Conservation (phyloP, 2,888 invertebrate genomes). For the Lobophora halterata region DNA sequence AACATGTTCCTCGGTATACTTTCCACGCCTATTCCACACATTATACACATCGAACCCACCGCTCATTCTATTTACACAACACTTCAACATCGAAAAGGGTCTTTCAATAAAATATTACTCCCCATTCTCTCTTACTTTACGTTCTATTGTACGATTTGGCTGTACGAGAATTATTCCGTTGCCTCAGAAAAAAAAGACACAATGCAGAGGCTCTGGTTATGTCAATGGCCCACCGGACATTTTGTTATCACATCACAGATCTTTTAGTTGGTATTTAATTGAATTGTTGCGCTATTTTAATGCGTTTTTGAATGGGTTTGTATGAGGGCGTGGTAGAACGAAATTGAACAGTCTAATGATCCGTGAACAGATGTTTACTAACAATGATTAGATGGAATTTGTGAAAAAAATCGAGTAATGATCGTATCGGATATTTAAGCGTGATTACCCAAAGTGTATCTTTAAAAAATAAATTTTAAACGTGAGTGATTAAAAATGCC, state of each 20-base stretch:
- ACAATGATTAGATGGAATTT: conserved; percentile 26
- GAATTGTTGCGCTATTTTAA: conserved; percentile 54
- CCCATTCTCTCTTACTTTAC: conserved; percentile 69
- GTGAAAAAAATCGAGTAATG: conserved; percentile 4
- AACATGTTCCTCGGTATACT: too few relatives aligned
- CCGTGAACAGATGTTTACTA: conserved; percentile 56
- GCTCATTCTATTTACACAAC: conserved; percentile 76
- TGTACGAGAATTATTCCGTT: conserved; percentile 51
- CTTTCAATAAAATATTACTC: conserved; percentile 79
- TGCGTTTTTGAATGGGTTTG: conserved; percentile 32
- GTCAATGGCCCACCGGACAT: conserved; percentile 62
- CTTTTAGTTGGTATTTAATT: conserved; percentile 54
- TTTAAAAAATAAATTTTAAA: too few relatives aligned
- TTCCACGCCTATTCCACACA: too few relatives aligned
- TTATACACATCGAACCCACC: conserved; percentile 58
- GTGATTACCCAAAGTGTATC: too few relatives aligned
- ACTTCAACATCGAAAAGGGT: conserved; percentile 73
- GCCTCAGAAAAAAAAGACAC: conserved; percentile 40
- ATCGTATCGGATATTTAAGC: neutral
- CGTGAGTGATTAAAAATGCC: too few relatives aligned
- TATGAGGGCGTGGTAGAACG: conserved; percentile 41
- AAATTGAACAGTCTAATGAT: conserved; percentile 55
- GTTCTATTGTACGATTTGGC: conserved; percentile 65
- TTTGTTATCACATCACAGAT: conserved; percentile 58
- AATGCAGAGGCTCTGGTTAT: conserved; percentile 44